These are phyloP conservation scores for Crepidodera aurea DNA, from an alignment of 2,888 invertebrate species.

Conservation along the genomic window DNA sequence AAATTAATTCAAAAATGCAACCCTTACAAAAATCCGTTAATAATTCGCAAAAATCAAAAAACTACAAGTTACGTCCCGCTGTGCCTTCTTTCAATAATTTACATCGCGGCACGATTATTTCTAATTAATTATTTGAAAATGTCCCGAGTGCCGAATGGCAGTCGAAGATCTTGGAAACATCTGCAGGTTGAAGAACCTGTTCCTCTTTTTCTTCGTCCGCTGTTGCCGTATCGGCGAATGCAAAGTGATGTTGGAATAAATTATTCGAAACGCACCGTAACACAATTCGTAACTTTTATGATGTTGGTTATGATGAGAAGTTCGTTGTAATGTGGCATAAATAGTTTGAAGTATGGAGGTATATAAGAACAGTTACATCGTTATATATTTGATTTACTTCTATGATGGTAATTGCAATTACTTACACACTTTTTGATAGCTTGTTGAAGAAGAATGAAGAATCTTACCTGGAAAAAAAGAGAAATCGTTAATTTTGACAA, in stretches of 20 bases:
- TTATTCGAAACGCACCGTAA: background rate
- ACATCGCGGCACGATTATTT: constrained; percentile 27
- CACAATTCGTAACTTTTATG: background rate
- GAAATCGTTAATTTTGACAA: too few relatives aligned
- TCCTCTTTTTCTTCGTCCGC: constrained; percentile 27
- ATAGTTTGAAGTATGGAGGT: background rate
- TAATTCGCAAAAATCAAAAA: background rate
- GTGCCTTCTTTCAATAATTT: background rate
- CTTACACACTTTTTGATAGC: background rate
- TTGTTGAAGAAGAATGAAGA: background rate
- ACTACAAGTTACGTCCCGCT: background rate
- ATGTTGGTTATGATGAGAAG: background rate
- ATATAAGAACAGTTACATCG: background rate
- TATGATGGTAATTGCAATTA: background rate
- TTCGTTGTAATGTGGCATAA: too few relatives aligned
- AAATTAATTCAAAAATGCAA: too few relatives aligned
- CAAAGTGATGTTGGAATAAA: background rate
- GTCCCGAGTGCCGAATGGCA: constrained; percentile 33
- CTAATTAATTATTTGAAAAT: constrained; percentile 45
- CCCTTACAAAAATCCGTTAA: background rate
- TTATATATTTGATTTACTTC: background rate
- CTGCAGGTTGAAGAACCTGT: constrained; percentile 44
- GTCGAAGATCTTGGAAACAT: constrained; percentile 37
- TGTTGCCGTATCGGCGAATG: constrained; percentile 9
- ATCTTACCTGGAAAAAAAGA: background rate